Base-by-base conservation (phyloP, 2,888 invertebrate species). In the Netelia virgata region DNA sequence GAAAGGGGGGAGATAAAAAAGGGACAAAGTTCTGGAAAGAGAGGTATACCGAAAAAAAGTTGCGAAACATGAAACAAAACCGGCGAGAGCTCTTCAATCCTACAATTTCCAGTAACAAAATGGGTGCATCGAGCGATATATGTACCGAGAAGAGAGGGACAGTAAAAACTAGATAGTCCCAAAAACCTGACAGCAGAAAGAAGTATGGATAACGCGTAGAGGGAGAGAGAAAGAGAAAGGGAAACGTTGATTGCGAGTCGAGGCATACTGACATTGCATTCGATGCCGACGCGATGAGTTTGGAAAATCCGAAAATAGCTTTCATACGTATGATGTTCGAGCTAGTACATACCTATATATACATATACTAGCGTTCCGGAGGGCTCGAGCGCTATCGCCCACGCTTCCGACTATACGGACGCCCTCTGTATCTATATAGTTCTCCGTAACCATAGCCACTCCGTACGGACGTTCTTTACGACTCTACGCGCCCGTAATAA, bases 91-190 rank as follows among this genome's bases (percentile, higher is more conserved):
- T 50, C 47, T 69, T 50, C 69, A 53, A 61, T 69, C 59, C 61
- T 28, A 50, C 59, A 61, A 77, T 77, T 69, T 69, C 36, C 36
- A 36, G 50, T 50, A 69, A 77, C 59, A 68, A 69, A 59, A 14
- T 47, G 66, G 68, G 10, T 18, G 14, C 68, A 36, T 47, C 59
- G 23, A 10, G 55, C 50, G n/a, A 47, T 16, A 50, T 9, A 53
- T 61, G 8, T 69, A 14, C 57, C 16, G n/a, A 64, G 55, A 20
- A 16, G 55, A 18, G n/a, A 28, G 28, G 23, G 10, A 28, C 20
- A 76, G 66, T 11, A 55, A 76, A 72, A 76, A 77, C 59, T 14
- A 9, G 28, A 28, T 47, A 47, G 28, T 28, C 68, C 68, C 43
- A 16, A 76, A 55, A 76, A 68, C 57, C 16, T 41, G 55, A 55